Conservation (phyloP, 2,888 invertebrate species). For the Tryphoninae sp. region DNA sequence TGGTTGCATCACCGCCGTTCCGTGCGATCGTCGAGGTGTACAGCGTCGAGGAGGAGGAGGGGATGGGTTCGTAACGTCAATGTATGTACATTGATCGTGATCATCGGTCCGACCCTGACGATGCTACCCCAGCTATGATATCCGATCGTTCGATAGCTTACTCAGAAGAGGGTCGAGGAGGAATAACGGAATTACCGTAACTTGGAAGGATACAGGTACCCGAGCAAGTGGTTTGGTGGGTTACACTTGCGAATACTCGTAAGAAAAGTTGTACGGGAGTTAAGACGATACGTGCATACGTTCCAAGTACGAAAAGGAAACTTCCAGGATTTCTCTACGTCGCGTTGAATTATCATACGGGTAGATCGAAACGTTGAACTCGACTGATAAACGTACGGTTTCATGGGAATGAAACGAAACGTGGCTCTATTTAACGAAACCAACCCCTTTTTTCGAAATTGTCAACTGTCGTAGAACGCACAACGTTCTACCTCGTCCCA, state of each 20-base stretch:
- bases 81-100: conserved; percentile 39
- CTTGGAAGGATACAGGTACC: conserved; percentile 7
- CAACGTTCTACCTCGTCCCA: too few species aligned
- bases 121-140: conserved; percentile 31
- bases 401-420: too few species aligned
- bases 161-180: not conserved
- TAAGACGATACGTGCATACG: not conserved
- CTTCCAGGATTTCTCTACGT: not conserved
- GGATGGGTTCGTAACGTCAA: conserved; percentile 31
- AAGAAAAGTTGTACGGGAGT: not conserved
- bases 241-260: not conserved
- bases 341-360: too few species aligned
- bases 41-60: not conserved
- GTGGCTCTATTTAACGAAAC: too few species aligned
- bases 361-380: too few species aligned
- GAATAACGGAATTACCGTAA: conserved; percentile 42
- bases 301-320: not conserved
- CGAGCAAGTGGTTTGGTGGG: conserved; percentile 5
- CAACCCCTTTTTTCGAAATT: too few species aligned
- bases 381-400: too few species aligned
- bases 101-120: conserved; percentile 12
- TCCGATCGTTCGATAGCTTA: conserved; percentile 28
- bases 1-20: not conserved
- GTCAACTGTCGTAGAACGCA: too few species aligned
- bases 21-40: conserved; percentile 14